phyloP scores from a whole-genome alignment of 2,113 vertebrate genomes.

The Plecturocebus donacophilus region DNA sequence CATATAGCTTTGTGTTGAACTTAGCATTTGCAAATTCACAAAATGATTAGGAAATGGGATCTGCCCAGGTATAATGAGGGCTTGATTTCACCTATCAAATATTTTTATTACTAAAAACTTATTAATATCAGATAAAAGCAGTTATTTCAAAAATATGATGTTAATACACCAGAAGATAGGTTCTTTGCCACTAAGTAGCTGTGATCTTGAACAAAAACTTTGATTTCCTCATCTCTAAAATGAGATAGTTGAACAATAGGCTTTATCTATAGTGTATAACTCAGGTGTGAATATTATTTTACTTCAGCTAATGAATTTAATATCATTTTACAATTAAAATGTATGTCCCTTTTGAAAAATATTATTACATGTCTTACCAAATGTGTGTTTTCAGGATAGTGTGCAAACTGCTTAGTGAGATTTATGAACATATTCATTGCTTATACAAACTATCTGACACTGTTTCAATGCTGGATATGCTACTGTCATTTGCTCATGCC shows the following conservation, averaged over 20 bases:
- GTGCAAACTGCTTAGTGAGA: constrained; percentile 91
- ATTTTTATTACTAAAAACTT: constrained; percentile 41
- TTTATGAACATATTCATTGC: constrained; percentile 95
- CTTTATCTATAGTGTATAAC: neutral
- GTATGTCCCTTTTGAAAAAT: neutral
- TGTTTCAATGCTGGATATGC: constrained; percentile 98
- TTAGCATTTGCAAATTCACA: constrained; percentile 26
- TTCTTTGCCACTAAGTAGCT: constrained; percentile 29
- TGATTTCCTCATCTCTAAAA: constrained; percentile 36
- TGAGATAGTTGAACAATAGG: neutral
- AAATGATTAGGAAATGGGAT: constrained; percentile 30
- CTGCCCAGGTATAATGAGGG: neutral
- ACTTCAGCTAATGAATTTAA: constrained; percentile 23
- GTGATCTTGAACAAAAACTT: neutral
- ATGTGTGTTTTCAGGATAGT: constrained; percentile 89
- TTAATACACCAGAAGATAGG: constrained; percentile 8
- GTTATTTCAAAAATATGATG: neutral
- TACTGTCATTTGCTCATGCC: constrained; percentile 94
- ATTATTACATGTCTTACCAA: neutral
- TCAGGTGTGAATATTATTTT: constrained; percentile 48
- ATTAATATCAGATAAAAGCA: constrained; percentile 14
- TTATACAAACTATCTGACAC: constrained; percentile 96
- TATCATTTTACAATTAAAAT: constrained; percentile 3
- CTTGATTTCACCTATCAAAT: constrained; percentile 16
- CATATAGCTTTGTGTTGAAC: neutral